phyloP scores from a whole-genome alignment of 2,888 invertebrate species.

The Ernsta delagoae region DNA sequence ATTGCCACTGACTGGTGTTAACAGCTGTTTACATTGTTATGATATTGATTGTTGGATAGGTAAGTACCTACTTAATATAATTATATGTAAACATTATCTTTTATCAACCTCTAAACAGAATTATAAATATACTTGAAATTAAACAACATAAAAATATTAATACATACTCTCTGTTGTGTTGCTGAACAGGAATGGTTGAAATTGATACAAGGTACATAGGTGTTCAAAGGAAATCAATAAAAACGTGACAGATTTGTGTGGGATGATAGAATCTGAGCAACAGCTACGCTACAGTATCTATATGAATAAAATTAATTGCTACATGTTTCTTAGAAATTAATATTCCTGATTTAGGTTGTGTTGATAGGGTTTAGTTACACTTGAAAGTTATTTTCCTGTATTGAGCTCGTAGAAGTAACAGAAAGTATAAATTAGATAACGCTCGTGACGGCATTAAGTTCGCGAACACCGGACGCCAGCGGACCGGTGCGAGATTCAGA shows the following conservation, averaged over 20 bases:
- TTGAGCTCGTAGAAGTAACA: constrained; percentile 18
- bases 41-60: too few relatives aligned
- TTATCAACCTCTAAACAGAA: constrained; percentile 6
- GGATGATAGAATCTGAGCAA: constrained; percentile 21
- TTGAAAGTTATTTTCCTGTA: background rate
- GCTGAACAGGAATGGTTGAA: constrained; percentile 6
- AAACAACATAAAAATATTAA: background rate
- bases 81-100: background rate
- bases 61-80: background rate
- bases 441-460: constrained; percentile 54
- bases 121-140: background rate
- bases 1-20: too few relatives aligned
- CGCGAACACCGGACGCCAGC: constrained; percentile 64
- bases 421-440: constrained; percentile 55
- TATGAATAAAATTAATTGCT: constrained; percentile 3
- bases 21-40: too few relatives aligned
- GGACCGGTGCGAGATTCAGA: constrained; percentile 70
- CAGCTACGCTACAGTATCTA: background rate
- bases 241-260: constrained; percentile 33
- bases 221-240: constrained; percentile 31
- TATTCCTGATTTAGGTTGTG: constrained; percentile 3
- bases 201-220: constrained; percentile 22
- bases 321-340: constrained; percentile 11
- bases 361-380: background rate
- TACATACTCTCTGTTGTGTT: constrained; percentile 14